Evolutionary conservation across 2,888 invertebrate species (phyloP), one percentile per base, ranked within the genome.

Genomic region (Poecilobothrus nobilitatus): DNA sequence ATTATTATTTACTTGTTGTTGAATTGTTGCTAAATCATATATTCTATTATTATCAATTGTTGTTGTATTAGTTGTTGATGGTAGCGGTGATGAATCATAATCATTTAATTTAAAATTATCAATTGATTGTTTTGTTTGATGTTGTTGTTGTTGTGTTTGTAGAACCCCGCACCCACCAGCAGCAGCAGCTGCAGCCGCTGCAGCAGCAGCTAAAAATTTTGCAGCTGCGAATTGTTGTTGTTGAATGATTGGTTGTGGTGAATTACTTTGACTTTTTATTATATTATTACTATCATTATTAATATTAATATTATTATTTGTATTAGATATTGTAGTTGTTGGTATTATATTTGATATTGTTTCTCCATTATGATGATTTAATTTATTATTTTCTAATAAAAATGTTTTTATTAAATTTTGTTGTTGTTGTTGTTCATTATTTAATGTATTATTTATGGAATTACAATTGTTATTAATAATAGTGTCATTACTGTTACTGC

Each of bases 281-380:
- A 27, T 63, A 27, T 27, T 63, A 18, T 63, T 27, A 63, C 5
- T 27, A 63, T 18, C 27, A 63, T 15, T 33, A n/a, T 33, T 65
- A n/a, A 20, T 37, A 8, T n/a, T 65, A 63, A 62, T 22, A 8
- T 37, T 61, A 66, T 61, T 33, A 53, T 53, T 61, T 41, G 8
- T 33, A 61, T 20, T 53, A 61, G 67, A 53, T 67, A 21, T 67
- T 69, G 41, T 67, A 66, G 22, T 68, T 68, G 41, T 65, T 69
- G 53, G 71, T 71, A 34, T 71, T 71, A 66, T 73, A 73, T 53
- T 73, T 76, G 20, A 41, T 70, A 22, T 63, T 66, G 53, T 37
- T 37, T 37, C 37, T 10, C 37, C 37, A 53, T 53, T 53, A 53
- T 53, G 9, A 41, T 41, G 53, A 18, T 53, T 53, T 15, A 53